A percentile compares a stretch with the other conserved stretches of the same genome.
Conservation (phyloP, 2,888 invertebrate species). For the Parnassius glacialis region DNA sequence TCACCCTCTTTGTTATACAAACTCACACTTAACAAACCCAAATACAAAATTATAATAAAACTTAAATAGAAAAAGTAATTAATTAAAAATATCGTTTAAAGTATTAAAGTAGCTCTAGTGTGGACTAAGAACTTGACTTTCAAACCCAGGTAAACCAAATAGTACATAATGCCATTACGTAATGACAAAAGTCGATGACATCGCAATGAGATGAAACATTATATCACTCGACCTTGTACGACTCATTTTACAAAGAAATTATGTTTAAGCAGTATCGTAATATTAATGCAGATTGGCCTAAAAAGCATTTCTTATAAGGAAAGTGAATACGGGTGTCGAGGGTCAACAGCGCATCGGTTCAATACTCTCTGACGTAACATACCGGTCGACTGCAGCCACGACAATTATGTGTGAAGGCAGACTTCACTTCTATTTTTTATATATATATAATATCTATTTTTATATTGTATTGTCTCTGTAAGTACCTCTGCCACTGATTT, state of each 20-base stretch:
- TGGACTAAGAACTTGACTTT: slow-evolving; percentile 17
- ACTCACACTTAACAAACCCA: too few species aligned
- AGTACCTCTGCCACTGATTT: too few species aligned
- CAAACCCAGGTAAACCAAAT: slow-evolving; percentile 1
- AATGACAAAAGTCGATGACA: slow-evolving; percentile 21
- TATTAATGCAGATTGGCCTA: slow-evolving; percentile 47
- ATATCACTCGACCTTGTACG: slow-evolving; percentile 30
- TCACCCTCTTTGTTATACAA: too few species aligned
- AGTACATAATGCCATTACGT: slow-evolving; percentile 3
- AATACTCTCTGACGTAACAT: slow-evolving; percentile 61
- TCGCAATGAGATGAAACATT: slow-evolving; percentile 20
- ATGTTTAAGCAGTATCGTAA: slow-evolving; percentile 31
- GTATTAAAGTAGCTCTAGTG: too few species aligned
- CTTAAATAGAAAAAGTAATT: too few species aligned
- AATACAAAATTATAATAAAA: too few species aligned
- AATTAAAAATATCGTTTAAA: too few species aligned
- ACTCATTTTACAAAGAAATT: slow-evolving; percentile 21
- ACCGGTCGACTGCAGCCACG: slow-evolving; percentile 43
- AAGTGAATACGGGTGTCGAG: slow-evolving; percentile 54
- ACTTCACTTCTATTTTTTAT: too few species aligned
- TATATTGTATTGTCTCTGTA: too few species aligned
- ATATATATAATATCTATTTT: too few species aligned
- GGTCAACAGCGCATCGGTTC: slow-evolving; percentile 58
- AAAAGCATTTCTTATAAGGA: slow-evolving; percentile 51
- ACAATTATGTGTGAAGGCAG: not conserved